These are phyloP conservation scores for Steinernema hermaphroditum DNA, from an alignment of 2,888 invertebrate species.

Conservation along the genomic window DNA sequence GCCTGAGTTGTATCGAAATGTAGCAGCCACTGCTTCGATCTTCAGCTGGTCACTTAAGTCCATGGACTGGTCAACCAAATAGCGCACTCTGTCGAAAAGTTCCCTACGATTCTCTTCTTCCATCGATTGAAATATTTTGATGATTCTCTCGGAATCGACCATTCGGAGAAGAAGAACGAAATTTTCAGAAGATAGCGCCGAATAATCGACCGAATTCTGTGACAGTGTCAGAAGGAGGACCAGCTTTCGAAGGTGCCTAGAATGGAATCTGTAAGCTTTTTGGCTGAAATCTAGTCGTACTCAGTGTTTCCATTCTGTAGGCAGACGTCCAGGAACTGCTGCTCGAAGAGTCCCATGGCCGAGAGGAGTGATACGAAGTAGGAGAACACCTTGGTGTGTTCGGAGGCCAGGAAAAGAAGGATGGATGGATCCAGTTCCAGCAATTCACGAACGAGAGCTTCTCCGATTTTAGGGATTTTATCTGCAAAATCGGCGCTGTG, in stretches of 20 bases:
- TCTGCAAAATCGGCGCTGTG: too few relatives aligned
- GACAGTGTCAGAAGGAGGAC: not conserved
- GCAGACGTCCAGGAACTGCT: not conserved
- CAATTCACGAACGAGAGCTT: not conserved
- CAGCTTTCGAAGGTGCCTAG: not conserved
- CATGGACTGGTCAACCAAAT: not conserved
- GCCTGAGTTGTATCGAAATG: not conserved
- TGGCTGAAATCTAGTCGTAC: too few relatives aligned
- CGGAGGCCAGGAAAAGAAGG: not conserved
- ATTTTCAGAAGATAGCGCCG: not conserved
- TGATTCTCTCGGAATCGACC: not conserved
- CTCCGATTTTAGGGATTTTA: not conserved
- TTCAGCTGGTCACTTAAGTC: not conserved
- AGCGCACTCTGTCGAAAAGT: not conserved
- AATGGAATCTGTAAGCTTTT: too few relatives aligned
- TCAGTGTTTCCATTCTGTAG: not conserved
- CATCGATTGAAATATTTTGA: not conserved
- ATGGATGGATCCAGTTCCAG: not conserved
- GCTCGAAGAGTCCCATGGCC: not conserved
- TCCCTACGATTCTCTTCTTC: not conserved
- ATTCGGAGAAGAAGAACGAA: not conserved
- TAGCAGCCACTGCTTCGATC: not conserved
- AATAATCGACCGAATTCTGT: not conserved
- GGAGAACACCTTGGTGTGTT: not conserved
- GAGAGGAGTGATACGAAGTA: constrained; percentile 15